Conservation (phyloP, 92 coral and sea anemone species). For the Pocillopora grandis region DNA sequence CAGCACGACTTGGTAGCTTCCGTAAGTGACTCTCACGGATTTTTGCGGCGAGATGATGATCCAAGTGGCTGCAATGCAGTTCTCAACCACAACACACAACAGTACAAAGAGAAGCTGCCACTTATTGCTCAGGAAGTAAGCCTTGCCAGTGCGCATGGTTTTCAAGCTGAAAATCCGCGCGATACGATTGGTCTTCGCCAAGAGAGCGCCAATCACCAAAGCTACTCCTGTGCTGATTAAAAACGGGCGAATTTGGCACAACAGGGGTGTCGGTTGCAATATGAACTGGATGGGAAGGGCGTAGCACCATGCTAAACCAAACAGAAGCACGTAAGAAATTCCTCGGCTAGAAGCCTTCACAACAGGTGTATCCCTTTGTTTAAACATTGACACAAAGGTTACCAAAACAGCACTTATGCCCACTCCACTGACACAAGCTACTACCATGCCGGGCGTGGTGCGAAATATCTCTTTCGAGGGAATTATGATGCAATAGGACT, state of each 20-base stretch:
- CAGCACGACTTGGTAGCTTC: slow-evolving; percentile 39
- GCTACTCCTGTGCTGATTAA: slow-evolving; percentile 61
- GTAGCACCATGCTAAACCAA: slow-evolving; percentile 65
- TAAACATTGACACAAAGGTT: slow-evolving; percentile 55
- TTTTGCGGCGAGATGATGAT: slow-evolving; percentile 52
- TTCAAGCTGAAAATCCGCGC: slow-evolving; percentile 80
- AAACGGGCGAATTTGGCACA: slow-evolving; percentile 64
- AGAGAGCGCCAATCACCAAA: slow-evolving; percentile 71
- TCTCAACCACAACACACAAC: slow-evolving; percentile 50
- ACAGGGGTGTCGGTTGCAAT: slow-evolving; percentile 40
- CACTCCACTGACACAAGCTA: slow-evolving; percentile 46
- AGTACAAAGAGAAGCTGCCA: slow-evolving; percentile 68
- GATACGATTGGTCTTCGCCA: slow-evolving; percentile 83
- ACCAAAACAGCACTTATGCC: slow-evolving; percentile 52
- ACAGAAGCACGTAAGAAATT: slow-evolving; percentile 60
- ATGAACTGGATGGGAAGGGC: slow-evolving; percentile 35
- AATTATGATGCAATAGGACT: slow-evolving; percentile 65
- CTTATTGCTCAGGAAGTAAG: slow-evolving; percentile 56
- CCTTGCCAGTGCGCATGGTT: slow-evolving; percentile 76
- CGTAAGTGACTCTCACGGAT: slow-evolving; percentile 47
- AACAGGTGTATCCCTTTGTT: slow-evolving; percentile 63
- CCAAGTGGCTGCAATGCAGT: slow-evolving; percentile 50
- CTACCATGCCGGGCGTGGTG: slow-evolving; percentile 63
- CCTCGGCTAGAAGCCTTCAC: slow-evolving; percentile 81
- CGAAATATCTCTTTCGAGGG: slow-evolving; percentile 51